Evolutionary conservation across 2,797 vertebrate species (phyloP).

Genomic region (Pyrocephalus nanus): DNA sequence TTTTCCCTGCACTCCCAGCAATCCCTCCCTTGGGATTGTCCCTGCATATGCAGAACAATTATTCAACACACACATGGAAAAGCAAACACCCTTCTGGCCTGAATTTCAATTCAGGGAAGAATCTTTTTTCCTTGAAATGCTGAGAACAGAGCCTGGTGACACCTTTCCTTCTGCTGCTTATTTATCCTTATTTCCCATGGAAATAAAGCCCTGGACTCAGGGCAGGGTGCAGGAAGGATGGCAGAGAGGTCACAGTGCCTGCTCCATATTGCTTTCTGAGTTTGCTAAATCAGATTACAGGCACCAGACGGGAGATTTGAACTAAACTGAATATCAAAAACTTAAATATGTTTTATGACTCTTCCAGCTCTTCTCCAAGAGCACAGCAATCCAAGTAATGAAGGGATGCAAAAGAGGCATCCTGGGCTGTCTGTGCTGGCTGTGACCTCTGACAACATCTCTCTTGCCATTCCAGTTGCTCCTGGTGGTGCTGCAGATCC

Average conservation of each 20-base stretch:
- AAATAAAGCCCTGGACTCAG: not conserved
- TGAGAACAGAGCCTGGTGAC: not conserved
- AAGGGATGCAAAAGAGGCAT: slow-evolving; percentile 11
- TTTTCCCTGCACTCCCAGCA: not conserved
- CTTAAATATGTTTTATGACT: slow-evolving; percentile 26
- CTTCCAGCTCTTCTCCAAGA: slow-evolving; percentile 34
- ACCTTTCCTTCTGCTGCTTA: not conserved
- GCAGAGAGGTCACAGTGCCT: not conserved
- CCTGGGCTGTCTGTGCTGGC: slow-evolving; percentile 16
- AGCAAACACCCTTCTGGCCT: not conserved
- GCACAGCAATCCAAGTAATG: not conserved
- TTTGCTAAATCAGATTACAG: not conserved
- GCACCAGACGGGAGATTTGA: not conserved
- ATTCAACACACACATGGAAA: not conserved
- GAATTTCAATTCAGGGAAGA: not conserved
- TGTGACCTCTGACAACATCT: not conserved
- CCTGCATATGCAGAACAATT: not conserved
- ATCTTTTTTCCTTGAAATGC: not conserved
- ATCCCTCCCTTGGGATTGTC: not conserved
- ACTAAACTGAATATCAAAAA: slow-evolving; percentile 66
- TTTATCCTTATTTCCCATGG: not conserved
- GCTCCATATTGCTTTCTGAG: not conserved
- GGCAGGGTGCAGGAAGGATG: not conserved
- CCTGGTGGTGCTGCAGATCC: not conserved
- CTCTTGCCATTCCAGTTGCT: not conserved